Evolutionary conservation across 2,888 invertebrate species (phyloP).

Genomic region (Eupelmus urozonus): DNA sequence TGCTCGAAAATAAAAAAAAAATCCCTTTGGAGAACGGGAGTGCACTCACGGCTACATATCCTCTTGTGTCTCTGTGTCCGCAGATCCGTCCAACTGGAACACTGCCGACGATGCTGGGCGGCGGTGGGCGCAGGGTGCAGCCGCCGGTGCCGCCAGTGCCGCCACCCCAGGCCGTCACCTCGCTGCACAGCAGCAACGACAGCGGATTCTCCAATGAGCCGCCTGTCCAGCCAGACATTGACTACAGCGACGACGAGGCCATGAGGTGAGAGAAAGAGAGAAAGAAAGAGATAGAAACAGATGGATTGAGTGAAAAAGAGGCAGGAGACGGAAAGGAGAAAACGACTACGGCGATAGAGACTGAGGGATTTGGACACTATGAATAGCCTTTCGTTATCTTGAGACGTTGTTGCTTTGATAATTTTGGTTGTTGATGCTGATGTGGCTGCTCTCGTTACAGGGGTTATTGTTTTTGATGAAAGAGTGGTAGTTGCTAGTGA

Average conservation of each 20-base stretch:
- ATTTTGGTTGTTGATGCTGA: no score
- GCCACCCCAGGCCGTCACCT: conserved; percentile 78
- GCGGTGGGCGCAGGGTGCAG: conserved; percentile 76
- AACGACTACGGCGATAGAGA: background rate
- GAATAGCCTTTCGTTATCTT: conserved; percentile 17
- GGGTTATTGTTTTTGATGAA: background rate
- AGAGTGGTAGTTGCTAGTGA: no score
- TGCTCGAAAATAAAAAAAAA: conserved; percentile 16
- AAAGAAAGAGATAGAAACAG: background rate
- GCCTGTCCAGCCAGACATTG: conserved; percentile 91
- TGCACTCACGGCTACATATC: background rate
- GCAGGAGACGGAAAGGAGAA: background rate
- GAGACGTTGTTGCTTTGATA: background rate
- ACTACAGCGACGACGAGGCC: conserved; percentile 93
- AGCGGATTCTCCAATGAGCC: conserved; percentile 93
- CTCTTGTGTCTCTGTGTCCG: conserved; percentile 7
- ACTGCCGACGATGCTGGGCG: conserved; percentile 73
- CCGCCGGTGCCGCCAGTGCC: conserved; percentile 77
- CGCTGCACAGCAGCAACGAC: conserved; percentile 93
- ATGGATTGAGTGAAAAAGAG: background rate
- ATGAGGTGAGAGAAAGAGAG: conserved; percentile 80
- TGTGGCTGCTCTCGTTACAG: background rate
- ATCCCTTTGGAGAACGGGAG: background rate
- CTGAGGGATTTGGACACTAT: background rate
- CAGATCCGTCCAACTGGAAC: conserved; percentile 77